Conservation (phyloP, 2,888 invertebrate species). For the Drosophila leonis region DNA sequence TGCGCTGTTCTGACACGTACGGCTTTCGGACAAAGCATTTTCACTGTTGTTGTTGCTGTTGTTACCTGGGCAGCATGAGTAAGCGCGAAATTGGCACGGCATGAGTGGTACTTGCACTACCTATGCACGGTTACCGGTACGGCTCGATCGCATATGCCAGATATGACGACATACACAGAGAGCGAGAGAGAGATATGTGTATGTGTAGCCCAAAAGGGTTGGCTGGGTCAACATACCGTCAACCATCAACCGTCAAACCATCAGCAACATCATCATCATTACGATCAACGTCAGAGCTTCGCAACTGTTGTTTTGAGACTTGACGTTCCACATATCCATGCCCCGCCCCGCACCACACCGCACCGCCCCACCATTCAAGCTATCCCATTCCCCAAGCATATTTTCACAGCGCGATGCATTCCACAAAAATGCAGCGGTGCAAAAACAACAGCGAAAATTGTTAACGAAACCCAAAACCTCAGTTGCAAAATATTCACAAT, state of each 20-base stretch:
- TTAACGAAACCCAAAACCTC: conserved; percentile 49
- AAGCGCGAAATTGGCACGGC: conserved; percentile 68
- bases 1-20: conserved; percentile 46
- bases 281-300: conserved; percentile 34
- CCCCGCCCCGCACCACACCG: background rate
- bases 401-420: conserved; percentile 38
- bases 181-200: background rate
- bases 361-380: background rate
- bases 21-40: conserved; percentile 29
- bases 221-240: conserved; percentile 55
- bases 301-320: conserved; percentile 23
- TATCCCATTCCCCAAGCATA: conserved; percentile 14
- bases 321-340: conserved; percentile 1
- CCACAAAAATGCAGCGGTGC: conserved; percentile 39
- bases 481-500: conserved; percentile 47
- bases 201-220: conserved; percentile 40
- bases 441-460: conserved; percentile 30
- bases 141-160: conserved; percentile 44
- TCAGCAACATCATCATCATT: conserved; percentile 39
- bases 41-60: conserved; percentile 13
- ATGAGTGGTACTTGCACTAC: conserved; percentile 37
- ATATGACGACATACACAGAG: conserved; percentile 38
- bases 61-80: conserved; percentile 51
- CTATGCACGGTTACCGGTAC: conserved; percentile 4
- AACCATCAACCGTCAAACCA: conserved; percentile 22